Base-by-base conservation (phyloP, 2,113 vertebrate species). In the Prunella fulvescens region DNA sequence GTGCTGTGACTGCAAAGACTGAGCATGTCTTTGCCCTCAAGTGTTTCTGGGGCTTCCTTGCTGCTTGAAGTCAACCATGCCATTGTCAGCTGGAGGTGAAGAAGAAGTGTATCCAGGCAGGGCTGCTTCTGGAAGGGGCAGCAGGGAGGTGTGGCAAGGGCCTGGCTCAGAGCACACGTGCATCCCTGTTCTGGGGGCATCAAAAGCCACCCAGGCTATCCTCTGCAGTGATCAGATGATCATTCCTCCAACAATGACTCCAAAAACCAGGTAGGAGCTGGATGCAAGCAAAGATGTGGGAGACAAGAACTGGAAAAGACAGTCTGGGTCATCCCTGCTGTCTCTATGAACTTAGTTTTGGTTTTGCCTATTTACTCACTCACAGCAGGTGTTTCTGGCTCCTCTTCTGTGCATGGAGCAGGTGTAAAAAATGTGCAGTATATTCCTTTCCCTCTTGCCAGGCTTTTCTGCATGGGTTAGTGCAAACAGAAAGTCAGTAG, bases 351-450 rank as follows among this genome's bases (percentile, higher is more conserved):
- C 40, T 65, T 7, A 3, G 8, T 31, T 88, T 80, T 61, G 20
- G 3, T 64, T 92, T 90, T 90, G 48, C 28, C 28, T 42, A 3
- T 90, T 79, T 45, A 45, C 14, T 0, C 3, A 10, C 25, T 90
- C 31, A 33, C 1, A 6, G 15, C 45, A 76, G 57, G 18, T 42
- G 4, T 65, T 93, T 72, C 61, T 69, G 26, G 8, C 17, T 54
- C 16, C 25, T 53, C 5, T 53, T 47, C n/a, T 56, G 5, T 74
- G 60, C 1, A 1, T 1, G 1, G 5, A 81, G 11, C 33, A 76
- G 33, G 14, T 86, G 10, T 31, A 51, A 85, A 35, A 64, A 82
- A 26, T 19, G 16, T 56, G 31, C 4, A 1, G 6, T 48, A 20
- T 50, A 33, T 82, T 89, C 16, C 33, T 76, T 92, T 73, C 20